Percentiles rank a stretch among this genome's conserved stretches.
Conservation (phyloP, 2,888 invertebrate genomes). For the Tortricodes alternella region DNA sequence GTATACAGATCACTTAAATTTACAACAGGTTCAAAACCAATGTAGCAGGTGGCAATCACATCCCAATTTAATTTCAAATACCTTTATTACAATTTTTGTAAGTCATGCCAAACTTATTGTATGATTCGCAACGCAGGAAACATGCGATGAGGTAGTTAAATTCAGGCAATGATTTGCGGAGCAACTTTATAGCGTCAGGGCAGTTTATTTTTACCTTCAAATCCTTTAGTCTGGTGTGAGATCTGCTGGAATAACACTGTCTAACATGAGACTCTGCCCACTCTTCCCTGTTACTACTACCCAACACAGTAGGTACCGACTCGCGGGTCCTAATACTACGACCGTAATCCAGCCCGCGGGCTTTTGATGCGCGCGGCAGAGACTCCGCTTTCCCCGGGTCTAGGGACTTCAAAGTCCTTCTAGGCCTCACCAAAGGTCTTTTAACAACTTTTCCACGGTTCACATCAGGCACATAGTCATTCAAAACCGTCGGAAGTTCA, state of each 20-base stretch:
- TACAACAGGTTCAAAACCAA: too few relatives aligned
- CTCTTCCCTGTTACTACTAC: conserved; percentile 40
- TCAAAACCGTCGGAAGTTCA: conserved; percentile 67
- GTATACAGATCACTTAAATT: too few relatives aligned
- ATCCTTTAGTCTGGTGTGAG: conserved; percentile 62
- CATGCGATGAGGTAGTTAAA: too few relatives aligned
- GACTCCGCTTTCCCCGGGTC: conserved; percentile 51
- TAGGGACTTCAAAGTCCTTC: conserved; percentile 63
- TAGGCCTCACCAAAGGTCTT: conserved; percentile 61
- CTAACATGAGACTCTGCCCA: conserved; percentile 55
- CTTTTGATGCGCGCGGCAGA: conserved; percentile 45
- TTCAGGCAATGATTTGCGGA: too few relatives aligned
- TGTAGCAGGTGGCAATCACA: too few relatives aligned
- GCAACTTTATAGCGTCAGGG: too few relatives aligned
- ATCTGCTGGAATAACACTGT: conserved; percentile 60
- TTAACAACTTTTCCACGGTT: conserved; percentile 42
- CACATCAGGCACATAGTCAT: conserved; percentile 57
- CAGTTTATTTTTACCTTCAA: conserved; percentile 57
- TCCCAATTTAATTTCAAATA: too few relatives aligned
- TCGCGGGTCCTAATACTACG: conserved; percentile 41
- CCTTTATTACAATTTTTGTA: too few relatives aligned
- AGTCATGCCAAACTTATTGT: too few relatives aligned
- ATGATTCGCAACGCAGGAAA: too few relatives aligned
- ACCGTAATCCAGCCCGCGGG: conserved; percentile 38
- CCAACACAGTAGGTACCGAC: conserved; percentile 56